Evolutionary conservation across 2,113 vertebrate species (phyloP).

Genomic region (Aegypius monachus): DNA sequence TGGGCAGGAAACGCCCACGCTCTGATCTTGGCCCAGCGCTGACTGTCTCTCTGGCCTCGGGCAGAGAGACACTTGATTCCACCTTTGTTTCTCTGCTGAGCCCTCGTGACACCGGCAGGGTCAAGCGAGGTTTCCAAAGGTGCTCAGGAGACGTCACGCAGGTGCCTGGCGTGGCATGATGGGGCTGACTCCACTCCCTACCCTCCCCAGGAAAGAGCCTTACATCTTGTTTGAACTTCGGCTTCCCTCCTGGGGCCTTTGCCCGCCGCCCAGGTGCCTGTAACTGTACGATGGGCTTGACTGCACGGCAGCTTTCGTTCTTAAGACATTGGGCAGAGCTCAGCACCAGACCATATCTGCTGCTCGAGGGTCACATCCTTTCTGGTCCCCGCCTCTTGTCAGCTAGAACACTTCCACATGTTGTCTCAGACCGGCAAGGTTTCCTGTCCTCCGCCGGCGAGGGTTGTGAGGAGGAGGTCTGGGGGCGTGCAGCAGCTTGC

Average conservation of each 20-base stretch:
- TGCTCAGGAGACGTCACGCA: background rate
- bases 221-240: background rate
- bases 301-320: background rate
- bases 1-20: conserved; percentile 30
- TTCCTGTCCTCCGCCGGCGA: background rate
- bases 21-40: background rate
- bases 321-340: background rate
- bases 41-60: background rate
- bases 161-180: background rate
- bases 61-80: background rate
- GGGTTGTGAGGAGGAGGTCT: background rate
- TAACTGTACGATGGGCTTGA: background rate
- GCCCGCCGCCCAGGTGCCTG: background rate
- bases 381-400: background rate
- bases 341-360: background rate
- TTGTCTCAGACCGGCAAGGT: background rate
- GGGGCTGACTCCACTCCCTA: background rate
- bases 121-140: background rate
- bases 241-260: background rate
- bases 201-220: background rate
- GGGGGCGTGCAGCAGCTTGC: background rate
- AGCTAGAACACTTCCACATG: conserved; percentile 6
- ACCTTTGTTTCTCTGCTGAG: conserved; percentile 13
- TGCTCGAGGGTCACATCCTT: background rate
- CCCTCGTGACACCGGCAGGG: background rate